These are phyloP conservation scores for Ecdyonurus torrentis DNA, from an alignment of 2,888 invertebrate species.

Conservation along the genomic window DNA sequence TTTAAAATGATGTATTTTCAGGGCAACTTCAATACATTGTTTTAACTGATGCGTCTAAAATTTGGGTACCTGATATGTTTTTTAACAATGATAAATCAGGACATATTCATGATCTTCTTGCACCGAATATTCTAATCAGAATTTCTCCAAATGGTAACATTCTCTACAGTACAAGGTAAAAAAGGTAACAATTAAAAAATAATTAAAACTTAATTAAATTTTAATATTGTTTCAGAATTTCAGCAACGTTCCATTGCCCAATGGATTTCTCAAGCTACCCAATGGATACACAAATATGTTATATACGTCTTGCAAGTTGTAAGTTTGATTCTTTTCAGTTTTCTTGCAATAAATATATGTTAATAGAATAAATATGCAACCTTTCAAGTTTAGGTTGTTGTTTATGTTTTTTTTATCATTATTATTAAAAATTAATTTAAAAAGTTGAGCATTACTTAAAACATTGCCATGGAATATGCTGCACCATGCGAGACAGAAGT, in stretches of 20 bases:
- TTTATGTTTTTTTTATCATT: no score
- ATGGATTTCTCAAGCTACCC: constrained; percentile 30
- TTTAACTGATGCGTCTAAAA: constrained; percentile 18
- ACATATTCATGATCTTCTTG: constrained; percentile 23
- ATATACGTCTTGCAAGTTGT: constrained; percentile 28
- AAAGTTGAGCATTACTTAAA: no score
- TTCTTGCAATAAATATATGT: no score
- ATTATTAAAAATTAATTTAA: no score
- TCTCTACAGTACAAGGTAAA: constrained; percentile 24
- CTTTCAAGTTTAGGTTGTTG: no score
- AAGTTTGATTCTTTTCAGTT: no score
- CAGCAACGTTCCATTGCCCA: constrained; percentile 26
- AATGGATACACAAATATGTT: constrained; percentile 27
- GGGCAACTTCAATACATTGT: constrained; percentile 13
- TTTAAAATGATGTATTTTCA: background rate
- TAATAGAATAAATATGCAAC: no score
- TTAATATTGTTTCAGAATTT: constrained; percentile 22
- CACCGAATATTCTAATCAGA: constrained; percentile 24
- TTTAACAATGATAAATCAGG: constrained; percentile 29
- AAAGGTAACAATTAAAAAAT: no score
- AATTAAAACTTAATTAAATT: no score
- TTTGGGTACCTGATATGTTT: constrained; percentile 31
- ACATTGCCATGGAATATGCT: no score
- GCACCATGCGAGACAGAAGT: no score
- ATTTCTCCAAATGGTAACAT: constrained; percentile 23